Conservation (phyloP, 53 echinoderm and acorn worm species). For the Arbacia lixula region DNA sequence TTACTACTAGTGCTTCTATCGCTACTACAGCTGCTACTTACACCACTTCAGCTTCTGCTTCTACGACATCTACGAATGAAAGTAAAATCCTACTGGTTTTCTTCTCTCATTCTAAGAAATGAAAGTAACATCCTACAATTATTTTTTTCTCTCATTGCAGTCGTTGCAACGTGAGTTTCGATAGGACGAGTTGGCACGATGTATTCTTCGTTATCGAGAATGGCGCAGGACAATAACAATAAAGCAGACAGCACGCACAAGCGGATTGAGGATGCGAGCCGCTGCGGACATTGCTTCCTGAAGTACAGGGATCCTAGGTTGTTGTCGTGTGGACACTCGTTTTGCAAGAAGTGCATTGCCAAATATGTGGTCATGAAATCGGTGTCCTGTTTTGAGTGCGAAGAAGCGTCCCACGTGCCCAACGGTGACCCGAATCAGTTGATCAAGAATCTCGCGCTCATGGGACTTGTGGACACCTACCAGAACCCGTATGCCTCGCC, state of each 20-base stretch:
- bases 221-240: too few relatives aligned
- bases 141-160: too few relatives aligned
- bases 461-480: slow-evolving; percentile 9
- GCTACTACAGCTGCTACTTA: too few relatives aligned
- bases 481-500: slow-evolving; percentile 14
- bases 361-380: slow-evolving; percentile 18
- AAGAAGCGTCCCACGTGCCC: slow-evolving; percentile 28
- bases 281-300: neutral
- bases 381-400: slow-evolving; percentile 13
- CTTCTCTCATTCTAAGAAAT: too few relatives aligned
- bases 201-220: too few relatives aligned
- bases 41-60: too few relatives aligned
- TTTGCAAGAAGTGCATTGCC: slow-evolving; percentile 15
- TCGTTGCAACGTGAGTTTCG: too few relatives aligned
- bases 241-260: neutral
- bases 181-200: too few relatives aligned
- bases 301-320: slow-evolving; percentile 5
- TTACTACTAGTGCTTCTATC: too few relatives aligned
- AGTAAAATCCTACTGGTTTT: too few relatives aligned
- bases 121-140: too few relatives aligned
- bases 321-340: slow-evolving; percentile 31
- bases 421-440: slow-evolving; percentile 12
- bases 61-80: too few relatives aligned
- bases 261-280: slow-evolving; percentile 1
- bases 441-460: neutral